Evolutionary conservation across 2,888 invertebrate species (phyloP).

Genomic region (Caenorhabditis panamensis): DNA sequence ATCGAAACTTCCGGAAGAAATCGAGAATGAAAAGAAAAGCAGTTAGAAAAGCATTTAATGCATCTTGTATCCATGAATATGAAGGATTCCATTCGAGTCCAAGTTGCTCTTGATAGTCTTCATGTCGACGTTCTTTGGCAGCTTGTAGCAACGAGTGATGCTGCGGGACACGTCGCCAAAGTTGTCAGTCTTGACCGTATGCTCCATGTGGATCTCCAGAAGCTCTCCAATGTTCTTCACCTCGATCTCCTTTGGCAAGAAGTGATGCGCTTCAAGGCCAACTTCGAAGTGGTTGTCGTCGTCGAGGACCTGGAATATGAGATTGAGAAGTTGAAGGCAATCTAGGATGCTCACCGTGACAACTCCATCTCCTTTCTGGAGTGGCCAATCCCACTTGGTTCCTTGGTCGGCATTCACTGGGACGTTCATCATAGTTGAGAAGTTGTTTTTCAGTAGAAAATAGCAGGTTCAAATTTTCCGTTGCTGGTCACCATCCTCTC

Average conservation of each 20-base stretch:
- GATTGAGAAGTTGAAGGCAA: not conserved
- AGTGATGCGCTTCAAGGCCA: constrained; percentile 75
- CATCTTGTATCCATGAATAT: constrained; percentile 53
- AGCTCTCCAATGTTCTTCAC: constrained; percentile 65
- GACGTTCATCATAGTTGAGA: constrained; percentile 54
- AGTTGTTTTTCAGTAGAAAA: not conserved
- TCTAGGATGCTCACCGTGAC: constrained; percentile 58
- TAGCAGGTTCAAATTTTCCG: not conserved
- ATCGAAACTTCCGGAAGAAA: constrained; percentile 25
- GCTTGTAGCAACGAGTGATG: constrained; percentile 60
- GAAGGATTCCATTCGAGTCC: constrained; percentile 58
- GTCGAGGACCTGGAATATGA: constrained; percentile 65
- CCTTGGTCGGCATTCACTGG: constrained; percentile 35
- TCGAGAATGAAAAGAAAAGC: not conserved
- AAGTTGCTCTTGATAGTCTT: constrained; percentile 65
- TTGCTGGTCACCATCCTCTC: not conserved
- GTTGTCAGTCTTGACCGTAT: constrained; percentile 44
- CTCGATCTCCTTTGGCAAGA: constrained; percentile 76
- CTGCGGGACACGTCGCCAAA: constrained; percentile 54
- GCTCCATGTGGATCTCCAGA: constrained; percentile 64
- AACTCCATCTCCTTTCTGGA: constrained; percentile 76
- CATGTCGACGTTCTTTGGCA: constrained; percentile 61
- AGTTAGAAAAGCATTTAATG: constrained; percentile 36
- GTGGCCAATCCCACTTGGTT: constrained; percentile 77
- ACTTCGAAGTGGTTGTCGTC: constrained; percentile 75